phyloP scores from a whole-genome alignment of 92 coral and sea anemone species.

The Parazoanthus atlanticus region DNA sequence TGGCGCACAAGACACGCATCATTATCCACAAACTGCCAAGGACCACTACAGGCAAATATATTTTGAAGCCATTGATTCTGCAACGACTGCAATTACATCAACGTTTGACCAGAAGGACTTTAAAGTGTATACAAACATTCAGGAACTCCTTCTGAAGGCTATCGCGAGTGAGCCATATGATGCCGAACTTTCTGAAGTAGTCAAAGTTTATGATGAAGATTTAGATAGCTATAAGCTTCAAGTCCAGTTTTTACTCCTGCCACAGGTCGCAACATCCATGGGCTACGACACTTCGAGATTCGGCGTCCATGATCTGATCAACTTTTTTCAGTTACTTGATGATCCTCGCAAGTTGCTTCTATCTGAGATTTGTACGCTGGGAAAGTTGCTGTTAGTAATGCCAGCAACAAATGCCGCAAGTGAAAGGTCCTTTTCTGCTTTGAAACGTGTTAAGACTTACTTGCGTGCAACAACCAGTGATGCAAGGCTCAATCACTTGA shows the following conservation, averaged over 20 bases:
- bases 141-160: constrained; percentile 54
- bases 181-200: constrained; percentile 47
- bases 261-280: constrained; percentile 48
- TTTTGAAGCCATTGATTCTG: constrained; percentile 56
- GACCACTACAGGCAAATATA: constrained; percentile 58
- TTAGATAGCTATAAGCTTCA: too few relatives aligned
- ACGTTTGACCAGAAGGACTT: constrained; percentile 68
- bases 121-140: constrained; percentile 55
- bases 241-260: constrained; percentile 55
- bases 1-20: constrained; percentile 43
- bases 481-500: constrained; percentile 52
- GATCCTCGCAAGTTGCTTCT: constrained; percentile 50
- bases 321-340: constrained; percentile 53
- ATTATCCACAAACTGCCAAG: constrained; percentile 61
- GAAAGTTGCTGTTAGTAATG: constrained; percentile 57
- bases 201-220: constrained; percentile 46
- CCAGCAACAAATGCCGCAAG: constrained; percentile 67
- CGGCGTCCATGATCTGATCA: constrained; percentile 44
- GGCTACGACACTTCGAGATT: constrained; percentile 44
- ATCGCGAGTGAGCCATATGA: constrained; percentile 33
- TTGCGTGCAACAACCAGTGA: constrained; percentile 53
- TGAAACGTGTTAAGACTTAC: constrained; percentile 50
- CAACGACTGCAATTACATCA: constrained; percentile 43
- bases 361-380: constrained; percentile 59
- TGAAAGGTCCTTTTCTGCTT: constrained; percentile 64